Percentiles rank a stretch among this genome's conserved stretches.
Evolutionary conservation across 2,797 vertebrate genomes (phyloP).

Genomic region (Periophthalmus magnuspinnatus): DNA sequence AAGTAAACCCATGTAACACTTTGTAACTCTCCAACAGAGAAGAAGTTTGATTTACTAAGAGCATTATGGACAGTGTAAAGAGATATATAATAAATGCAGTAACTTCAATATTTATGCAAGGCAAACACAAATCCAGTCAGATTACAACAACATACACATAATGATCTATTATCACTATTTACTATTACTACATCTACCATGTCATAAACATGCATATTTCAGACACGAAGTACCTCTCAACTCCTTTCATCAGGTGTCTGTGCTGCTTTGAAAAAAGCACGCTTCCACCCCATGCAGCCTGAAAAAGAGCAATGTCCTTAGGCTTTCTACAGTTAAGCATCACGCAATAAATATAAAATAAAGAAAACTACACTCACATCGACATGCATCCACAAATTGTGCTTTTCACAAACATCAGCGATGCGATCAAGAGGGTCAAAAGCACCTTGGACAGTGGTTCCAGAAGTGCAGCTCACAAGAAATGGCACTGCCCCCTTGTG

Average conservation of each 20-base stretch:
- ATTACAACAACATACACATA: too few relatives aligned
- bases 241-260: conserved; percentile 82
- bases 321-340: conserved; percentile 6
- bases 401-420: conserved; percentile 82
- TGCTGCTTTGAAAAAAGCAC: conserved; percentile 84
- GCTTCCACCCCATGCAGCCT: conserved; percentile 92
- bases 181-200: too few relatives aligned
- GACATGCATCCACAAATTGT: conserved; percentile 87
- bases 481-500: conserved; percentile 82
- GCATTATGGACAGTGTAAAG: not conserved
- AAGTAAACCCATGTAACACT: not conserved
- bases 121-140: too few relatives aligned
- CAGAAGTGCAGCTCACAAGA: conserved; percentile 84
- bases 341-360: not conserved
- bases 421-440: conserved; percentile 84
- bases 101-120: too few relatives aligned
- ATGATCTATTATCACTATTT: too few relatives aligned
- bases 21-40: not conserved
- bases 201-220: too few relatives aligned
- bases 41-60: not conserved
- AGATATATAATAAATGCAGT: not conserved
- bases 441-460: conserved; percentile 86
- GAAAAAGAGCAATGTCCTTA: conserved; percentile 13
- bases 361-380: conserved; percentile 62
- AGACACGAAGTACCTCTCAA: conserved; percentile 76